Conservation (phyloP, 2,888 invertebrate genomes). For the Erannis defoliaria region DNA sequence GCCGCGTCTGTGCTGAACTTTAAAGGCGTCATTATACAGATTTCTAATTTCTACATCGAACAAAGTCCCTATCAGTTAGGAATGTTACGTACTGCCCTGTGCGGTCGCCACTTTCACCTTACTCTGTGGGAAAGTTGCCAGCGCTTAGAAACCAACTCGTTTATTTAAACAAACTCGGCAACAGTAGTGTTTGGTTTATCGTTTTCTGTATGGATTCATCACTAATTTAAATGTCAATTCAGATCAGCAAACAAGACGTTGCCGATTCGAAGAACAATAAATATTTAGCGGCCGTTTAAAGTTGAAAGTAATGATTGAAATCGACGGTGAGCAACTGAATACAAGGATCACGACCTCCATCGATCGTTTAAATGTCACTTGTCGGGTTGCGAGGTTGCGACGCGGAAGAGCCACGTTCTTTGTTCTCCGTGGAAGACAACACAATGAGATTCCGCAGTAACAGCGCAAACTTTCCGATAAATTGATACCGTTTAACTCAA, state of each 20-base stretch:
- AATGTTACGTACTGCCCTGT: conserved; percentile 72
- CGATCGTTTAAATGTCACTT: conserved; percentile 82
- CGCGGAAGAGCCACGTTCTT: conserved; percentile 76
- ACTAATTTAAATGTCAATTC: conserved; percentile 28
- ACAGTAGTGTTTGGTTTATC: conserved; percentile 36
- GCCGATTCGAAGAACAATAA: conserved; percentile 21
- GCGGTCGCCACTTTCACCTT: conserved; percentile 80
- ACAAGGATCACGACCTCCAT: conserved; percentile 74
- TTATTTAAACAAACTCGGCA: conserved; percentile 57
- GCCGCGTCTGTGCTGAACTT: conserved; percentile 6
- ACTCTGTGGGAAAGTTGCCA: conserved; percentile 78
- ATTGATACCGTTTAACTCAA: conserved; percentile 58
- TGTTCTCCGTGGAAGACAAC: conserved; percentile 69
- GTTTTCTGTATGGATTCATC: conserved; percentile 23
- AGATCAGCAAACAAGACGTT: conserved; percentile 23
- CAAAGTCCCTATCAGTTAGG: conserved; percentile 72
- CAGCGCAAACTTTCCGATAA: conserved; percentile 63
- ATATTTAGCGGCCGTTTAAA: conserved; percentile 40
- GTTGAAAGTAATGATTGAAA: conserved; percentile 50
- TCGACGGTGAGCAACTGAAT: conserved; percentile 55
- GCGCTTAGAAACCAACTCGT: conserved; percentile 76
- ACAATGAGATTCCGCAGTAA: conserved; percentile 73
- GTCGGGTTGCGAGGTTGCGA: conserved; percentile 74
- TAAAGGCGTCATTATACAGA: conserved; percentile 48
- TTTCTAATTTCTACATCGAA: conserved; percentile 58